A percentile compares a stretch with the other conserved stretches of the same genome.
phyloP scores from a whole-genome alignment of 2,797 vertebrate species.

The Protosalanx chinensis region DNA sequence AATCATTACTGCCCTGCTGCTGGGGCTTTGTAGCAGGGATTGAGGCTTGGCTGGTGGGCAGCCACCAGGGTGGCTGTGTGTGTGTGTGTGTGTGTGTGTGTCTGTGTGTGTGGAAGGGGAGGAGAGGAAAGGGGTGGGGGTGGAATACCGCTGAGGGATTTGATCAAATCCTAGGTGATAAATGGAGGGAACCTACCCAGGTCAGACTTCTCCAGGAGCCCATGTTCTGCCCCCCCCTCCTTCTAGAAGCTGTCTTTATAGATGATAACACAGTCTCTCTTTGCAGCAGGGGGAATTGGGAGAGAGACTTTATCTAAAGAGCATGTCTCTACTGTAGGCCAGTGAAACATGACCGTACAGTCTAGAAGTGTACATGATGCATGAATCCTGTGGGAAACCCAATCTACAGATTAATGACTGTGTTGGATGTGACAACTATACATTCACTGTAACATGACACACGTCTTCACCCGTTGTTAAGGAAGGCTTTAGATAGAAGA shows the following conservation, averaged over 20 bases:
- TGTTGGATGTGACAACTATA: constrained; percentile 1
- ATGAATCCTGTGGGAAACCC: too few species aligned
- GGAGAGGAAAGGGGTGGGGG: constrained; percentile 28
- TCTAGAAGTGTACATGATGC: too few species aligned
- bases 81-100: constrained; percentile 10
- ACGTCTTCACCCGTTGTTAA: not conserved
- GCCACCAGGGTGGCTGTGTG: not conserved
- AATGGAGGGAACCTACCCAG: constrained; percentile 18
- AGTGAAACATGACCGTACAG: too few species aligned
- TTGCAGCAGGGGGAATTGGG: constrained; percentile 4
- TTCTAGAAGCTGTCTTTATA: constrained; percentile 40
- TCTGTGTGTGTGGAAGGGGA: not conserved
- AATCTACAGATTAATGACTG: too few species aligned
- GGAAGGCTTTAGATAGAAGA: not conserved
- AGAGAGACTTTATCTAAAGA: not conserved
- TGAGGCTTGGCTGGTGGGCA: constrained; percentile 56
- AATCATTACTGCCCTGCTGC: constrained; percentile 68
- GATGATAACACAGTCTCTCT: constrained; percentile 17
- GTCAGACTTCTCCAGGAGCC: constrained; percentile 15
- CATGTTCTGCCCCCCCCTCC: constrained; percentile 24
- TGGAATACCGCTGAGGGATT: constrained; percentile 46
- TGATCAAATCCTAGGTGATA: constrained; percentile 57
- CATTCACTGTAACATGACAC: not conserved
- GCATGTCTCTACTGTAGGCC: too few species aligned
- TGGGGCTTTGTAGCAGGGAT: constrained; percentile 65